Conservation (phyloP, 1,140 invertebrate species). For the Helicoverpa armigera region DNA sequence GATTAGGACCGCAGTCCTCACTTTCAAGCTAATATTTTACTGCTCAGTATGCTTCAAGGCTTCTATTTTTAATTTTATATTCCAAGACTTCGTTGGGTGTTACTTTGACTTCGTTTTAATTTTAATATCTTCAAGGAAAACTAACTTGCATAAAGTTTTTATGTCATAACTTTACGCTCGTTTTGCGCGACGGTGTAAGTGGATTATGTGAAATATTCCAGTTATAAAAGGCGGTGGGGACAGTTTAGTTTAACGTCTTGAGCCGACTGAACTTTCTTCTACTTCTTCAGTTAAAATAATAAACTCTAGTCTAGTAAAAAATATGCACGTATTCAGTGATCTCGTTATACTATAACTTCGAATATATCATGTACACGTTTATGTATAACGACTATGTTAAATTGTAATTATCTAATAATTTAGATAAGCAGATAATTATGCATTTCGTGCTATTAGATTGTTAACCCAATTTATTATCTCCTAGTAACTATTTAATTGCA, state of each 20-base stretch:
- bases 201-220: constrained; percentile 29
- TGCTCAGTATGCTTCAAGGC: not conserved
- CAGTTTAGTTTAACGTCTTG: constrained; percentile 10
- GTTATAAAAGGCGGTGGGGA: constrained; percentile 14
- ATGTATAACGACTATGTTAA: too few relatives aligned
- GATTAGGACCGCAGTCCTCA: too few relatives aligned
- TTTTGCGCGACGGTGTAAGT: constrained; percentile 10
- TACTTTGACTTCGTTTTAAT: constrained; percentile 30
- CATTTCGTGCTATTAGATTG: too few relatives aligned
- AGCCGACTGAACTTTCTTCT: not conserved
- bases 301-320: too few relatives aligned
- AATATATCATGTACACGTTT: too few relatives aligned
- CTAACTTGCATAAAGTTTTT: constrained; percentile 31
- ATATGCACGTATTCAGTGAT: too few relatives aligned
- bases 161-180: constrained; percentile 33
- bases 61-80: constrained; percentile 28
- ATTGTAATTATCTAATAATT: too few relatives aligned
- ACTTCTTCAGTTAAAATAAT: too few relatives aligned
- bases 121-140: constrained; percentile 32
- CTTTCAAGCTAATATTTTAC: not conserved
- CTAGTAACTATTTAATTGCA: too few relatives aligned
- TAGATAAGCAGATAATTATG: too few relatives aligned
- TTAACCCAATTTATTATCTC: too few relatives aligned
- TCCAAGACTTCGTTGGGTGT: not conserved
- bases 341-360: too few relatives aligned